phyloP scores from a whole-genome alignment of 2,113 vertebrate species.

The Channa maculata region DNA sequence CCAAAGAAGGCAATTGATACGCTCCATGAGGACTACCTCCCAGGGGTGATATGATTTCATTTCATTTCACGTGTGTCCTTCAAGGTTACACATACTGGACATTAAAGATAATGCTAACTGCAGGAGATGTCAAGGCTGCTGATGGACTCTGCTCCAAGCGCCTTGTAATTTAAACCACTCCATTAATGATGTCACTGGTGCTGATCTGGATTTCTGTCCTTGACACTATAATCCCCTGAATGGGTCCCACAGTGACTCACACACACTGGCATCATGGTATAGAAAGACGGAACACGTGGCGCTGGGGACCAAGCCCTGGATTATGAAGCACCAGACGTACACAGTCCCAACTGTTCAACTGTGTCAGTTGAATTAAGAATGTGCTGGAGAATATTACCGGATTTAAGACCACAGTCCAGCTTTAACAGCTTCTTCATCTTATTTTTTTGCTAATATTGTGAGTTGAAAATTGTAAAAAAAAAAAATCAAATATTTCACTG shows the following conservation, averaged over 20 bases:
- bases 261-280: slow-evolving; percentile 2
- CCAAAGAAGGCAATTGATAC: slow-evolving; percentile 39
- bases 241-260: slow-evolving; percentile 4
- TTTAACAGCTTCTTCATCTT: not conserved
- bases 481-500: too few species aligned
- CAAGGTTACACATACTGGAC: slow-evolving; percentile 58
- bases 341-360: too few species aligned
- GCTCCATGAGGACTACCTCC: slow-evolving; percentile 39
- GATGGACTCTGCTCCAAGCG: slow-evolving; percentile 38
- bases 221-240: slow-evolving; percentile 27
- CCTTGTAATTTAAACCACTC: slow-evolving; percentile 46
- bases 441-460: not conserved
- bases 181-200: slow-evolving; percentile 36
- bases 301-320: not conserved
- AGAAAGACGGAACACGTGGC: not conserved
- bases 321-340: not conserved
- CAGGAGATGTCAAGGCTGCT: slow-evolving; percentile 44
- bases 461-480: not conserved
- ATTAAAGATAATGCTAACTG: slow-evolving; percentile 67
- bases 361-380: too few species aligned
- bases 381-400: not conserved
- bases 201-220: slow-evolving; percentile 39
- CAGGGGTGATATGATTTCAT: slow-evolving; percentile 28
- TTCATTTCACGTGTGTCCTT: slow-evolving; percentile 44
- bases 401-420: not conserved